Base-by-base conservation (phyloP, 1,140 invertebrate genomes). In the Nebria ingens region DNA sequence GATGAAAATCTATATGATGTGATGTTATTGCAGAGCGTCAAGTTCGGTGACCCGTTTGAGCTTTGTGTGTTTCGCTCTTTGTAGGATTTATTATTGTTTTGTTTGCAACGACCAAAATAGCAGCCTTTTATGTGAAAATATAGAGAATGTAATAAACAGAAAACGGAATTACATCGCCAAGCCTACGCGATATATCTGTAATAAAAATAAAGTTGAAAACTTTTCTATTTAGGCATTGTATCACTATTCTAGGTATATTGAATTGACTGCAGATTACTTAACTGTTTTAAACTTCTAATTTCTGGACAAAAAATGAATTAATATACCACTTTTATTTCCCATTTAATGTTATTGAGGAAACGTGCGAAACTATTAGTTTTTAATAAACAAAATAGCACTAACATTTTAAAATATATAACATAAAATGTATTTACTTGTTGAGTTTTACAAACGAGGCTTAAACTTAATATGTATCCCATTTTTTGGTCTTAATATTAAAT, bases 381-480 rank as follows among this genome's bases (percentile, higher is more conserved):
- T n/a, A n/a, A n/a, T n/a, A n/a, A n/a, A n/a, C n/a, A n/a, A n/a
- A n/a, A n/a, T n/a, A n/a, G n/a, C n/a, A n/a, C n/a, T n/a, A n/a
- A n/a, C n/a, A n/a, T n/a, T n/a, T n/a, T n/a, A n/a, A n/a, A n/a
- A n/a, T n/a, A n/a, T n/a, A n/a, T n/a, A n/a, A n/a, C n/a, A n/a
- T n/a, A n/a, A n/a, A n/a, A n/a, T n/a, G n/a, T n/a, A n/a, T n/a
- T n/a, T n/a, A n/a, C n/a, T n/a, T n/a, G n/a, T n/a, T n/a, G n/a
- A n/a, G n/a, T n/a, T n/a, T n/a, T n/a, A n/a, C n/a, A 34, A 34
- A 6, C 25, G 6, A n/a, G 25, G 56, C 2, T 49, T 20, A 50
- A 59, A 55, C 21, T 49, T 55, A 17, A 59, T 29, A 45, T 52
- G 49, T 15, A 59, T 59, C 1, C 23, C 29, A 3, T 59, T 38